Evolutionary conservation across 2,113 vertebrate genomes (phyloP).

Genomic region (Prietella phreatophila): DNA sequence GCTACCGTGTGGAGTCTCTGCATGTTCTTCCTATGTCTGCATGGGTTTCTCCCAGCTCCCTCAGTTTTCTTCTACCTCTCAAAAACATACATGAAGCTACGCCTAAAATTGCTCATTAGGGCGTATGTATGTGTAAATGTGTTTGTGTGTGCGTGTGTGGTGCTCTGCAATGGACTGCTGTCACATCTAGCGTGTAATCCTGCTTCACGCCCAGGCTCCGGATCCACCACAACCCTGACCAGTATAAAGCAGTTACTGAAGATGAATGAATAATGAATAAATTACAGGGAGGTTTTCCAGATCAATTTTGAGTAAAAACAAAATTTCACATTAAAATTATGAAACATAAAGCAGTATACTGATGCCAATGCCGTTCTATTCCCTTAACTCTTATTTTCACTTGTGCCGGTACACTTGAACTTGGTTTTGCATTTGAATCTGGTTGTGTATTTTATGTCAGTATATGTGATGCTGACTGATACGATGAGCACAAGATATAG

Average conservation of each 20-base stretch:
- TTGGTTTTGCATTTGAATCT: neutral
- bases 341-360: neutral
- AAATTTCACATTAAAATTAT: neutral
- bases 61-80: neutral
- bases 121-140: neutral
- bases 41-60: neutral
- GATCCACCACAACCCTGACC: neutral
- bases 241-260: neutral
- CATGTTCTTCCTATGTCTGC: neutral
- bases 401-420: neutral
- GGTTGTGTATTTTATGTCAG: neutral
- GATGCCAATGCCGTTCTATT: neutral
- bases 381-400: neutral
- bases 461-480: neutral
- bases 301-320: neutral
- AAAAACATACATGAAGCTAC: neutral
- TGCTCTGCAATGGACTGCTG: neutral
- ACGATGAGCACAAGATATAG: neutral
- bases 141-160: neutral
- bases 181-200: neutral
- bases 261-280: neutral
- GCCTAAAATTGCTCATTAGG: neutral
- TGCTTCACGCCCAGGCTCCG: neutral
- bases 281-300: neutral
- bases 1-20: neutral